These are phyloP conservation scores for Microcebus jonahi DNA, from an alignment of 2,113 vertebrate genomes.

Conservation along the genomic window DNA sequence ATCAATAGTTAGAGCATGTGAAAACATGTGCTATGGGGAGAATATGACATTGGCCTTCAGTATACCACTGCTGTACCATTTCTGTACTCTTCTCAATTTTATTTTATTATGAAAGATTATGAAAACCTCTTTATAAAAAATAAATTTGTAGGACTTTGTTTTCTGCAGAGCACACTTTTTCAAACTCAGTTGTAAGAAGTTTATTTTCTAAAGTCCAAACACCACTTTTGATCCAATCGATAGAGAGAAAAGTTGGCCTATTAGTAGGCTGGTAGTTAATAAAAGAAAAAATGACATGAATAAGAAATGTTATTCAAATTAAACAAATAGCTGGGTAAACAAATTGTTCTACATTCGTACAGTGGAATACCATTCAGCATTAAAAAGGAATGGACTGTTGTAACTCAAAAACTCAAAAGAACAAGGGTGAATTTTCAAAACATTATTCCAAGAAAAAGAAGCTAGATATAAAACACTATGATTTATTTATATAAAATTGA, in stretches of 20 bases:
- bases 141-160: neutral
- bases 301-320: neutral
- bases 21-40: accelerated
- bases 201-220: neutral
- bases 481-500: neutral
- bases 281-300: neutral
- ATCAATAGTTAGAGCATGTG: neutral
- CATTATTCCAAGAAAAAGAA: slow-evolving; percentile 4
- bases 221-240: neutral
- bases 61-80: neutral
- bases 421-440: neutral
- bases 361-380: neutral
- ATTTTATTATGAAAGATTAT: neutral
- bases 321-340: neutral
- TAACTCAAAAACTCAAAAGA: neutral
- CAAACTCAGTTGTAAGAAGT: neutral
- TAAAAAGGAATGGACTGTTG: neutral
- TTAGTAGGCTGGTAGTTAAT: neutral
- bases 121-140: slow-evolving; percentile 5
- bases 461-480: neutral
- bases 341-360: neutral
- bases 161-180: neutral
- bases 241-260: neutral
- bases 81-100: neutral
- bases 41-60: neutral